phyloP scores from a whole-genome alignment of 2,888 invertebrate species.

The Sinohyriopsis cumingii region DNA sequence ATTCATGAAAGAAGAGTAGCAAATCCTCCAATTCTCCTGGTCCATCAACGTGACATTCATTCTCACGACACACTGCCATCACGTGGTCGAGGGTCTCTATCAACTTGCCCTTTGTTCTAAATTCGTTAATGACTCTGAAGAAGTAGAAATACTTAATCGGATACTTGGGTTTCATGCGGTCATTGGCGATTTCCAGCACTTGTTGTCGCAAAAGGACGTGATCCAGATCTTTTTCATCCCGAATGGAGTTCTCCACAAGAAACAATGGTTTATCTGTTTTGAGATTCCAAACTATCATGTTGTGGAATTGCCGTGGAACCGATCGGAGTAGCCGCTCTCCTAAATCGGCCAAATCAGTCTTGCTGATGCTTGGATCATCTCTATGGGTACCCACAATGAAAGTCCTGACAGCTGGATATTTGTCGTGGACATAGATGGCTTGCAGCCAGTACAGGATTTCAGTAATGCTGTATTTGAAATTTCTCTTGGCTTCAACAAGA shows the following conservation, averaged over 20 bases:
- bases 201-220: conserved; percentile 23
- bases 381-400: conserved; percentile 44
- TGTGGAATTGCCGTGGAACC: conserved; percentile 36
- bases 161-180: conserved; percentile 26
- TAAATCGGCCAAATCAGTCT: conserved; percentile 13
- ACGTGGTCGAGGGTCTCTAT: conserved; percentile 29
- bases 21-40: conserved; percentile 35
- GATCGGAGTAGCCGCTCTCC: conserved; percentile 21
- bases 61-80: conserved; percentile 13
- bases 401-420: conserved; percentile 29
- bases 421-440: conserved; percentile 39
- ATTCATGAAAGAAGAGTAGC: conserved; percentile 31
- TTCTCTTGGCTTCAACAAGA: conserved; percentile 34
- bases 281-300: conserved; percentile 44
- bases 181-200: conserved; percentile 16
- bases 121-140: conserved; percentile 36
- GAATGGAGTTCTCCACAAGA: conserved; percentile 38
- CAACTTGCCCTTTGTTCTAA: conserved; percentile 19
- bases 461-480: conserved; percentile 22
- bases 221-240: conserved; percentile 31
- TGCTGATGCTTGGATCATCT: conserved; percentile 23
- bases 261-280: conserved; percentile 33
- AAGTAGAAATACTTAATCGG: conserved; percentile 41
- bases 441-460: conserved; percentile 40
- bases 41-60: conserved; percentile 27